A percentile compares a stretch with the other conserved stretches of the same genome.
phyloP scores from a whole-genome alignment of 1,140 invertebrate species.

The Solen grandis region DNA sequence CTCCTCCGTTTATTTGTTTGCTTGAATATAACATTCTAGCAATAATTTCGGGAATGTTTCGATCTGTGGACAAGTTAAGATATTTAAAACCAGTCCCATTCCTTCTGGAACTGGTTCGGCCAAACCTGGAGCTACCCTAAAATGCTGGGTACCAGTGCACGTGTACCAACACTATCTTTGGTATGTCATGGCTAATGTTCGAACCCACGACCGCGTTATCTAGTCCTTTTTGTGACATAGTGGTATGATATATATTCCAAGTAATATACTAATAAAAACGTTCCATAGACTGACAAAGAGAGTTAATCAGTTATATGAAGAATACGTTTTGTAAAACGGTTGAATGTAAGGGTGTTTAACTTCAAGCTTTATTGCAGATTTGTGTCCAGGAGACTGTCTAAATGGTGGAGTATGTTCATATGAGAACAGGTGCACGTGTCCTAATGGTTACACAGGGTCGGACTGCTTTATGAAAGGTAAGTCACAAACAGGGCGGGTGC shows the following conservation, averaged over 20 bases:
- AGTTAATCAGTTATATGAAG: not conserved
- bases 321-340: not conserved
- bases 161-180: too few species aligned
- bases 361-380: not conserved
- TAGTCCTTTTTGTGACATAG: not conserved
- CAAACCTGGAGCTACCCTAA: too few species aligned
- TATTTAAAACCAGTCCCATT: too few species aligned
- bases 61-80: too few species aligned
- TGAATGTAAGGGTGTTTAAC: not conserved
- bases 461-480: constrained; percentile 11
- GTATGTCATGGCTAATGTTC: too few species aligned
- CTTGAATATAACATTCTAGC: too few species aligned
- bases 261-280: not conserved
- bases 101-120: too few species aligned
- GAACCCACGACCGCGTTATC: too few species aligned
- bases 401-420: constrained; percentile 31
- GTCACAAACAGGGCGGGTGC: too few species aligned
- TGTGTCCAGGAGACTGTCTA: constrained; percentile 31
- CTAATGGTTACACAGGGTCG: not conserved
- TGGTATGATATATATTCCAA: not conserved
- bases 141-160: too few species aligned
- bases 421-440: constrained; percentile 9
- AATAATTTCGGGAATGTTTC: too few species aligned
- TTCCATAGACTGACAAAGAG: not conserved
- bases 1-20: too few species aligned